Conservation (phyloP, 2,797 vertebrate genomes). For the Rhinichthys osculus region DNA sequence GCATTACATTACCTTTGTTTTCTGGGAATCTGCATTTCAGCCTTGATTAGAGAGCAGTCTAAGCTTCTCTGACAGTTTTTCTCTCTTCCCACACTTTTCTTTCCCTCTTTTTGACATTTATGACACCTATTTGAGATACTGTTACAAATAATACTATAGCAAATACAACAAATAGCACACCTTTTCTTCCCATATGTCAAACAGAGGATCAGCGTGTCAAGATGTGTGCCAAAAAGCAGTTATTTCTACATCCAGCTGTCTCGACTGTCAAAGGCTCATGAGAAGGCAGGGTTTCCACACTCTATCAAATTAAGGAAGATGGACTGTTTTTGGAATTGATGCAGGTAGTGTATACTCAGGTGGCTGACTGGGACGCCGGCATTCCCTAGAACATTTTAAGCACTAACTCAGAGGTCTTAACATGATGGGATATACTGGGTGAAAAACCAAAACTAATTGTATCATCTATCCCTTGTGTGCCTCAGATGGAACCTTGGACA, state of each 20-base stretch:
- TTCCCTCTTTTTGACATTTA: slow-evolving; percentile 9
- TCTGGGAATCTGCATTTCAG: neutral
- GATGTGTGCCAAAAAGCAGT: slow-evolving; percentile 25
- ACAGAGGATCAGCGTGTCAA: slow-evolving; percentile 39
- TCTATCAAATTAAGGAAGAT: slow-evolving; percentile 41
- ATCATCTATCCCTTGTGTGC: slow-evolving; percentile 15
- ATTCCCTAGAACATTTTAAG: slow-evolving; percentile 24
- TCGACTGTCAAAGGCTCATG: slow-evolving; percentile 15
- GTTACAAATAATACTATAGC: slow-evolving; percentile 26
- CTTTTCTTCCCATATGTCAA: slow-evolving; percentile 8
- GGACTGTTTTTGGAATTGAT: slow-evolving; percentile 31
- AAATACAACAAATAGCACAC: slow-evolving; percentile 30
- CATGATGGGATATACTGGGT: slow-evolving; percentile 7
- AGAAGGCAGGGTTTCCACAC: slow-evolving; percentile 6
- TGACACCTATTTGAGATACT: neutral
- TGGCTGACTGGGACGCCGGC: slow-evolving; percentile 3
- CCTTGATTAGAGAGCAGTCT: neutral
- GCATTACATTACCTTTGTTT: neutral
- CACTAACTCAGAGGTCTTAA: slow-evolving; percentile 9
- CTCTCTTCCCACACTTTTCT: neutral
- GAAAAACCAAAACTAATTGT: slow-evolving; percentile 25
- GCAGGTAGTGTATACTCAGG: slow-evolving; percentile 27
- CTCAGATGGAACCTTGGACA: slow-evolving; percentile 52
- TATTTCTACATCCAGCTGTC: slow-evolving; percentile 39
- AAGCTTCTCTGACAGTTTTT: neutral